These are phyloP conservation scores for Acanthurus lineatus DNA, from an alignment of 2,797 vertebrate species.

Conservation along the genomic window DNA sequence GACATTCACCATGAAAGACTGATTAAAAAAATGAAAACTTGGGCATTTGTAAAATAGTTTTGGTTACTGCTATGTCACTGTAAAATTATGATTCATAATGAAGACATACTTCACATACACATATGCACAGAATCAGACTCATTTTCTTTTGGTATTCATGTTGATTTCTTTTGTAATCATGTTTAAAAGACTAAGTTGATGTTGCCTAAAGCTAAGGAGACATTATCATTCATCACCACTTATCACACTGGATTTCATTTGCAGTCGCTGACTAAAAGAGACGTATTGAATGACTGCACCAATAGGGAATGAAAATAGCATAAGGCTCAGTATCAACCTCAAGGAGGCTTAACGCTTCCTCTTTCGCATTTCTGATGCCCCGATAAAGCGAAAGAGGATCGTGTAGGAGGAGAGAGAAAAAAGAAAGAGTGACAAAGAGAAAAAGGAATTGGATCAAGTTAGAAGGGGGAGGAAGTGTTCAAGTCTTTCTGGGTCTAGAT, in stretches of 20 bases:
- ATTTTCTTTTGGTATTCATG: background rate
- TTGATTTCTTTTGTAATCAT: conserved; percentile 10
- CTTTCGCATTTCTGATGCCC: conserved; percentile 61
- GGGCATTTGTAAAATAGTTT: no score
- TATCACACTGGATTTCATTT: conserved; percentile 64
- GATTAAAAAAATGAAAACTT: background rate
- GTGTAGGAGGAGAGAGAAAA: conserved; percentile 51
- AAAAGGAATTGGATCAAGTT: conserved; percentile 52
- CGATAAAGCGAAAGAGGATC: conserved; percentile 66
- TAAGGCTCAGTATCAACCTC: conserved; percentile 71
- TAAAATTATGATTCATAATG: background rate
- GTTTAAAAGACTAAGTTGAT: conserved; percentile 32
- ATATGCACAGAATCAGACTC: background rate
- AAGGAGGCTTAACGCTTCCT: conserved; percentile 72
- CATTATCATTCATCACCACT: conserved; percentile 55
- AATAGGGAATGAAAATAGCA: conserved; percentile 69
- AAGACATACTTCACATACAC: conserved; percentile 7
- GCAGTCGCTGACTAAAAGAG: conserved; percentile 54
- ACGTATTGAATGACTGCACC: conserved; percentile 66
- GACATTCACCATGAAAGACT: background rate
- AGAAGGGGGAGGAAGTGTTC: conserved; percentile 44
- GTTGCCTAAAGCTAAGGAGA: conserved; percentile 31
- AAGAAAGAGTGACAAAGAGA: conserved; percentile 45
- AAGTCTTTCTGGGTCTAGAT: conserved; percentile 29
- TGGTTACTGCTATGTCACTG: background rate